Conservation (phyloP, 2,113 vertebrate genomes). For the Parus major region DNA sequence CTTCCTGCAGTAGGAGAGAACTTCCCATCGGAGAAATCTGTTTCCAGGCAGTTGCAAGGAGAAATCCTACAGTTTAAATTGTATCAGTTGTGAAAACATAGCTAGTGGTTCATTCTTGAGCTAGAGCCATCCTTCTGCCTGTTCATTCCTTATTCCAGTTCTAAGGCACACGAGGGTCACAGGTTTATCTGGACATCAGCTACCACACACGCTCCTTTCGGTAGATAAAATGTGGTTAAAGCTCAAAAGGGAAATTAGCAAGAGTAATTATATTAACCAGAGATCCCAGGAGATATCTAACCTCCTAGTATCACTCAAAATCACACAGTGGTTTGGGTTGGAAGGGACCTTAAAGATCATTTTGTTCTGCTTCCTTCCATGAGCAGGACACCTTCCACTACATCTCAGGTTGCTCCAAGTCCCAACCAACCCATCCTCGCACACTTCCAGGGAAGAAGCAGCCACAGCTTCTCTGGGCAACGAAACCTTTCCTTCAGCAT, state of each 20-base stretch:
- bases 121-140: not conserved
- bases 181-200: not conserved
- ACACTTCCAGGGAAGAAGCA: not conserved
- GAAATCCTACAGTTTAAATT: not conserved
- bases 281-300: not conserved
- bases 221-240: not conserved
- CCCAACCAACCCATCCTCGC: not conserved
- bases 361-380: not conserved
- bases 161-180: not conserved
- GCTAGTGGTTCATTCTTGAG: not conserved
- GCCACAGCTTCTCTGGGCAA: not conserved
- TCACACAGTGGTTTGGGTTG: not conserved
- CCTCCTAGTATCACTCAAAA: not conserved
- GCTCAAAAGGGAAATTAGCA: not conserved
- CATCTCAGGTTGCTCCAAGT: not conserved
- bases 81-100: not conserved
- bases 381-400: not conserved
- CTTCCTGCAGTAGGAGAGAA: not conserved
- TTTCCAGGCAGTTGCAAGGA: not conserved
- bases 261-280: not conserved
- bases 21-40: not conserved
- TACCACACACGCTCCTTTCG: not conserved
- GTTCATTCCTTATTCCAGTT: not conserved
- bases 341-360: not conserved
- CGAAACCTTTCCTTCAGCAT: not conserved